Percentiles rank a stretch among this genome's conserved stretches.
Conservation (phyloP, 2,113 vertebrate genomes). For the Lucifuga dentata region DNA sequence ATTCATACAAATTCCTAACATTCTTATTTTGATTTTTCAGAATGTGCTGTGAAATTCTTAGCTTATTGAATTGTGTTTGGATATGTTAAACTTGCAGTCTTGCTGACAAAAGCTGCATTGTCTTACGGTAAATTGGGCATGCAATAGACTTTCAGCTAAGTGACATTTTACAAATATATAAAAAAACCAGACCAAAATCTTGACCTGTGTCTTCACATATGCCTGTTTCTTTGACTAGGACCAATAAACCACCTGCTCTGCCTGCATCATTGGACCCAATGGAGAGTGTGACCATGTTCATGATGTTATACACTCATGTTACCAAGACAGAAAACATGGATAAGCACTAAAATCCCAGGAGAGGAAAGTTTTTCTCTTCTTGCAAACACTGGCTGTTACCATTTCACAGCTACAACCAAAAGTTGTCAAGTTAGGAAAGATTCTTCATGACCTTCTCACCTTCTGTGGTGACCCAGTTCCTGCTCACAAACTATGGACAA, state of each 20-base stretch:
- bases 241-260: not conserved
- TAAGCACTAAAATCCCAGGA: not conserved
- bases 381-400: not conserved
- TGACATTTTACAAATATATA: not conserved
- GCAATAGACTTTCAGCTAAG: too few relatives aligned
- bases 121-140: too few relatives aligned
- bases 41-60: too few relatives aligned
- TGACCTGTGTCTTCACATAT: not conserved
- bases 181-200: not conserved
- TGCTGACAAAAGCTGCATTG: too few relatives aligned
- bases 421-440: constrained; percentile 6
- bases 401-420: constrained; percentile 7
- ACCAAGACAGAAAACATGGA: constrained; percentile 15
- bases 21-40: too few relatives aligned
- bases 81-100: too few relatives aligned
- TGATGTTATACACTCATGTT: not conserved
- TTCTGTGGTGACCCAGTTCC: constrained; percentile 36
- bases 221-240: not conserved
- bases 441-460: constrained; percentile 58
- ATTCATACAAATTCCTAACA: too few relatives aligned
- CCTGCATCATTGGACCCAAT: not conserved
- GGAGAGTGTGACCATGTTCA: not conserved
- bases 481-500: constrained; percentile 56
- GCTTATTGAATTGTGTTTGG: too few relatives aligned
- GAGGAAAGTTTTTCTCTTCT: not conserved